Base-by-base conservation (phyloP, 2,888 invertebrate genomes). In the Chymomyza caudatula region DNA sequence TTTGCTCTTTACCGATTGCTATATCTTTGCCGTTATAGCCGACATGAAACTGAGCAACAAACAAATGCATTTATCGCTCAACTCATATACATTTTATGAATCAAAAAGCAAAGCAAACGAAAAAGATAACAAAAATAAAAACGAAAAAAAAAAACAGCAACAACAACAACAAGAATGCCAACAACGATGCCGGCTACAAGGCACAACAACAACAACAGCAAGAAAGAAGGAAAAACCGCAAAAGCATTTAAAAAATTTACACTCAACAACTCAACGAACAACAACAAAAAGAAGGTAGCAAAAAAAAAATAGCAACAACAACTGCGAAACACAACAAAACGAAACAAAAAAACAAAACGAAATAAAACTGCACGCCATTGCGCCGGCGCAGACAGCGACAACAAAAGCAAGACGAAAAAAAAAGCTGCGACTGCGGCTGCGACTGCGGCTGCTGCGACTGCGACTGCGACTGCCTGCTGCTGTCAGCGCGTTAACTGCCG, bases 181-280 rank as follows among this genome's bases (percentile, higher is more conserved):
- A 23, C 15, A 53, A 75, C 63, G 63, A 63, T 68, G 64, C 54
- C 44, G 67, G 23, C 6, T 6, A 37, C n/a, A 25, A n/a, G n/a
- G n/a, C n/a, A n/a, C n/a, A 17, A 15, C 47, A 17, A 59, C 11
- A 43, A 13, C 23, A 59, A 20, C 13, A 63, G 66, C 60, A 37
- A 37, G 11, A 3, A 37, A 37, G 11, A 37, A 67, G 68, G 60
- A 64, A 74, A 79, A 74, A 79, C 67, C 66, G 67, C 75, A 67
- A 65, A 77, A 71, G 64, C 71, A 83, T 75, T 82, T 76, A 54
- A 79, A 77, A 83, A 75, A 80, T 80, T 59, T 61, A 70, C 49
- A 66, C 54, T 22, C 43, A n/a, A 23, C n/a, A 37, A 5, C 8
- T 11, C 25, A 25, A 25, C 25, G 5, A 25, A 8, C 29, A 11